Percentiles rank a stretch among this genome's conserved stretches.
Evolutionary conservation across 2,888 invertebrate genomes (phyloP).

Genomic region (Agriopis aurantiaria): DNA sequence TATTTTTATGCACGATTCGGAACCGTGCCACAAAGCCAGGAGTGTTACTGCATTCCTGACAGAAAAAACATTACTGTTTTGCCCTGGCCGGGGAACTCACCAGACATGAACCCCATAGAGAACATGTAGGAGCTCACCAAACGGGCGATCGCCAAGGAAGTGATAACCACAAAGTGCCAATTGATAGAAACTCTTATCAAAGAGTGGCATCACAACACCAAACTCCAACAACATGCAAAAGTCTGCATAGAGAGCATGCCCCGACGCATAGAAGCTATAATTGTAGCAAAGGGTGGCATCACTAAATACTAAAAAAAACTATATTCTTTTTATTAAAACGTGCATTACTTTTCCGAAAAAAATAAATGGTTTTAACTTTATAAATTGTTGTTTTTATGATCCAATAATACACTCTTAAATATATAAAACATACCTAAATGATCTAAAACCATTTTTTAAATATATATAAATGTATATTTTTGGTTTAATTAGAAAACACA

Average conservation of each 20-base stretch:
- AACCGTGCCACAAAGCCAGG: too few relatives aligned
- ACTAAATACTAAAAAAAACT: neutral
- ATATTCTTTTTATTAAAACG: neutral
- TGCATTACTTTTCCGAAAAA: neutral
- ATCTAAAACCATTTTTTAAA: neutral
- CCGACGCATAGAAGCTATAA: neutral
- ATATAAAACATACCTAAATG: too few relatives aligned
- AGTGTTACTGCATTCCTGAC: too few relatives aligned
- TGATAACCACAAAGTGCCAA: neutral
- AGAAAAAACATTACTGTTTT: too few relatives aligned
- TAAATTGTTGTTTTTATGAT: neutral
- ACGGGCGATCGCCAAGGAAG: neutral
- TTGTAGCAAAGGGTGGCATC: neutral
- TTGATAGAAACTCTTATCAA: neutral
- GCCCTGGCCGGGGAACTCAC: too few relatives aligned
- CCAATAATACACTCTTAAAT: neutral
- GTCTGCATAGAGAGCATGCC: neutral
- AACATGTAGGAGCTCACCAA: neutral
- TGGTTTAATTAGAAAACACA: neutral
- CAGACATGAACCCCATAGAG: neutral
- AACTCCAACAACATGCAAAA: neutral
- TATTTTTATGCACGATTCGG: too few relatives aligned
- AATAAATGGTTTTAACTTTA: too few relatives aligned
- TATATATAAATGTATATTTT: neutral
- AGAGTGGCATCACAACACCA: neutral